Conservation (phyloP, 2,888 invertebrate genomes). For the Philonicus albiceps region DNA sequence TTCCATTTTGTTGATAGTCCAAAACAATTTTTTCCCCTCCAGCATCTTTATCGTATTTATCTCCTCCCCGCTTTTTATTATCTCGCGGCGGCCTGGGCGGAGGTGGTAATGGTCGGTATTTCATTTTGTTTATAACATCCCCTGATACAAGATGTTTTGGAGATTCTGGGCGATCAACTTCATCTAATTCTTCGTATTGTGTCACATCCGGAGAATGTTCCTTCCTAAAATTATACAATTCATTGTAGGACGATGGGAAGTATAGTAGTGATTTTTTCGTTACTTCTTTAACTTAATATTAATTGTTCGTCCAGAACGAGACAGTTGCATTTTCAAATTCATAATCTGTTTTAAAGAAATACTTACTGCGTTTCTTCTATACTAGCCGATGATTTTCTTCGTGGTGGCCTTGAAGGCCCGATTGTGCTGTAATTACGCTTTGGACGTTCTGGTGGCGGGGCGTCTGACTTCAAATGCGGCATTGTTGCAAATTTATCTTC, state of each 20-base stretch:
- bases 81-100: constrained; percentile 84
- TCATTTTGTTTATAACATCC: constrained; percentile 81
- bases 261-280: not conserved
- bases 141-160: constrained; percentile 76
- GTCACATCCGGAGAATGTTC: constrained; percentile 54
- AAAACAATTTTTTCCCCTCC: constrained; percentile 51
- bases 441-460: constrained; percentile 68
- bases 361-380: constrained; percentile 64
- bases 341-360: not conserved
- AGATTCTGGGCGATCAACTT: constrained; percentile 54
- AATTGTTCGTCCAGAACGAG: not conserved
- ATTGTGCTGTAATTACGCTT: constrained; percentile 70
- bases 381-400: constrained; percentile 69
- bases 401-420: constrained; percentile 69
- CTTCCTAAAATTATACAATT: not conserved
- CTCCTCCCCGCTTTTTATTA: constrained; percentile 63
- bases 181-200: constrained; percentile 66
- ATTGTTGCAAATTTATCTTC: constrained; percentile 76
- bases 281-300: not conserved
- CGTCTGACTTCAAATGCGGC: constrained; percentile 63
- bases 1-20: constrained; percentile 54
- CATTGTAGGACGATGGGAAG: not conserved
- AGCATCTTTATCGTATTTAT: constrained; percentile 54
- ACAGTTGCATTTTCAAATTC: not conserved
- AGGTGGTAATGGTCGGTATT: constrained; percentile 83